Evolutionary conservation across 2,888 invertebrate species (phyloP).

Genomic region (Hipparchia semele): DNA sequence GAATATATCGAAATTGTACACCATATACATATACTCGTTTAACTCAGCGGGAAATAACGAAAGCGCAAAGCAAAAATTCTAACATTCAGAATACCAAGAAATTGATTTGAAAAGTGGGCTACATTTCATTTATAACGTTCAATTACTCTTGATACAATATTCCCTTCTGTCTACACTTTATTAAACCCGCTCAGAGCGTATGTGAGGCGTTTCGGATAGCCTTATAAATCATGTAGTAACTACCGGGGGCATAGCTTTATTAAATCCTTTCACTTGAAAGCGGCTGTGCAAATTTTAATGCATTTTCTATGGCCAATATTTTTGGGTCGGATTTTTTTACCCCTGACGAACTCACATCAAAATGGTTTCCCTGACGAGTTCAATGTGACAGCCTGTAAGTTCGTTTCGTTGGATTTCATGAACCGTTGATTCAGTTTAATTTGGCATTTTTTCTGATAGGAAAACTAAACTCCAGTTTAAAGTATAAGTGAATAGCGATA

Average conservation of each 20-base stretch:
- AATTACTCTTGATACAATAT: slow-evolving; percentile 49
- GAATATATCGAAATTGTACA: not conserved
- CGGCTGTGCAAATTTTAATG: slow-evolving; percentile 42
- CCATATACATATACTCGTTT: not conserved
- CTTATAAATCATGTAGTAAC: slow-evolving; percentile 66
- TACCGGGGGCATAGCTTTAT: slow-evolving; percentile 58
- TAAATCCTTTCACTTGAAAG: slow-evolving; percentile 61
- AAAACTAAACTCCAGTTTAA: no score
- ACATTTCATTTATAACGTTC: slow-evolving; percentile 45
- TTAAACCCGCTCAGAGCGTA: slow-evolving; percentile 56
- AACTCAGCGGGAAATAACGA: not conserved
- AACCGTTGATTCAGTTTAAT: no score
- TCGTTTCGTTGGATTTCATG: not conserved
- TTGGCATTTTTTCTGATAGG: no score
- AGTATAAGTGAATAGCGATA: not conserved
- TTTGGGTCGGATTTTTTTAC: slow-evolving; percentile 19
- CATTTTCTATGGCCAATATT: slow-evolving; percentile 43
- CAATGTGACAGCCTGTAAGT: not conserved
- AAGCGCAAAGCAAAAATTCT: slow-evolving; percentile 14
- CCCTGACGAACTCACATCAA: not conserved
- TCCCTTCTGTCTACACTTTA: slow-evolving; percentile 57
- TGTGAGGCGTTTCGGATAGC: slow-evolving; percentile 55
- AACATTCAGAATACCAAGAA: slow-evolving; percentile 11
- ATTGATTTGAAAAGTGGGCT: slow-evolving; percentile 38
- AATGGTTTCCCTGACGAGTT: not conserved